A percentile compares a stretch with the other conserved stretches of the same genome.
phyloP scores from a whole-genome alignment of 1,140 invertebrate genomes.

The Procambarus virginalis region DNA sequence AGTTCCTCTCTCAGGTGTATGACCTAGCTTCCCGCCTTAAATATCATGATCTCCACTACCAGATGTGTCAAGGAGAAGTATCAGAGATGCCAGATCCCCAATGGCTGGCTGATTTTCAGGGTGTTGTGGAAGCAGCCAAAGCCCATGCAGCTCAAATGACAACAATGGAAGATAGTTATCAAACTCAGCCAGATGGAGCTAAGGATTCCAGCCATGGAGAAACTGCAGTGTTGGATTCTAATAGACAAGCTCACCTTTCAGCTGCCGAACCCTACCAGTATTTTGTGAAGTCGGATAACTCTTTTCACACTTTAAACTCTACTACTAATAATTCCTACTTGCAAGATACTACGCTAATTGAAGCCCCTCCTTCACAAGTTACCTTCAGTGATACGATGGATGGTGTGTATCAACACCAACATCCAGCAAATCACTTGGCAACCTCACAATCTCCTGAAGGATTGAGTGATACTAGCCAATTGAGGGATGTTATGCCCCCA shows the following conservation, averaged over 20 bases:
- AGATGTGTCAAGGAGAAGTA: slow-evolving; percentile 73
- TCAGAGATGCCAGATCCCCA: slow-evolving; percentile 74
- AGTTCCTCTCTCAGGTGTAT: slow-evolving; percentile 80
- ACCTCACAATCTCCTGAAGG: not conserved
- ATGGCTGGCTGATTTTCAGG: slow-evolving; percentile 74
- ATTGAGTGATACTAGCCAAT: not conserved
- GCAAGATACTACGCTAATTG: not conserved
- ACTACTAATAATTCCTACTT: slow-evolving; percentile 5
- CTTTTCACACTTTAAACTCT: slow-evolving; percentile 1
- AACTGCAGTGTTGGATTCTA: not conserved
- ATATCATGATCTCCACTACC: slow-evolving; percentile 84
- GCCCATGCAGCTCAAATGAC: not conserved
- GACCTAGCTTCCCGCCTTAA: slow-evolving; percentile 84
- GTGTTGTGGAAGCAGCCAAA: slow-evolving; percentile 23
- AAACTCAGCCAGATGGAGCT: not conserved
- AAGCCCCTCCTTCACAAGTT: not conserved
- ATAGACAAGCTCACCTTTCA: not conserved
- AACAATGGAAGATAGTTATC: not conserved
- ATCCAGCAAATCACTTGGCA: not conserved
- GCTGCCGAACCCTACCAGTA: not conserved
- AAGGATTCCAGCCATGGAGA: not conserved
- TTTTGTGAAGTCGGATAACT: not conserved
- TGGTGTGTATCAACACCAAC: not conserved
- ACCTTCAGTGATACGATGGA: not conserved
- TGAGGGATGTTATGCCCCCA: not conserved